Percentiles rank a stretch among this genome's conserved stretches.
phyloP scores from a whole-genome alignment of 2,113 vertebrate genomes.

The Microtus oregoni region DNA sequence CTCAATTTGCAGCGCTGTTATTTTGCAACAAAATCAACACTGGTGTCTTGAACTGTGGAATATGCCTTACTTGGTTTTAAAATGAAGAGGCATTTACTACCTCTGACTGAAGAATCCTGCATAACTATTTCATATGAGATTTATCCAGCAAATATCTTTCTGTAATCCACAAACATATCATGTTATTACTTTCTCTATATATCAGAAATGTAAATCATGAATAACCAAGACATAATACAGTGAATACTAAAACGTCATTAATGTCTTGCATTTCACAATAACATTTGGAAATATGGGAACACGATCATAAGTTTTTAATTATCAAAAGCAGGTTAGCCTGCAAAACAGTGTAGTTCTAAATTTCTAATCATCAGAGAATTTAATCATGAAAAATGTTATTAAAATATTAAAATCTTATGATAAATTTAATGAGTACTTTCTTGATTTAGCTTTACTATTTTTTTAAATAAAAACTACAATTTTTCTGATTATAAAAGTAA shows the following conservation, averaged over 20 bases:
- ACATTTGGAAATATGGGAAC: constrained; percentile 32
- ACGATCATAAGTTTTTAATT: not conserved
- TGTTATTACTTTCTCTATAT: not conserved
- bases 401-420: constrained; percentile 54
- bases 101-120: not conserved
- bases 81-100: not conserved
- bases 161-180: not conserved
- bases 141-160: not conserved
- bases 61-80: not conserved
- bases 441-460: constrained; percentile 55
- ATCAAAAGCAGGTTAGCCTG: not conserved
- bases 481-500: not conserved
- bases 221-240: not conserved
- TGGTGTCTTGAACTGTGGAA: not conserved
- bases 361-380: constrained; percentile 52
- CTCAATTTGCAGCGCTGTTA: too few relatives aligned
- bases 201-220: not conserved
- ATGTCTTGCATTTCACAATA: not conserved
- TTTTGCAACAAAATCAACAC: not conserved
- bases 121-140: not conserved
- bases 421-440: constrained; percentile 55
- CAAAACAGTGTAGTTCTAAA: constrained; percentile 27
- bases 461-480: constrained; percentile 9
- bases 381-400: constrained; percentile 56
- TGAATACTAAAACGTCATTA: not conserved